phyloP scores from a whole-genome alignment of 2,888 invertebrate species.

The Orchestes rusci region DNA sequence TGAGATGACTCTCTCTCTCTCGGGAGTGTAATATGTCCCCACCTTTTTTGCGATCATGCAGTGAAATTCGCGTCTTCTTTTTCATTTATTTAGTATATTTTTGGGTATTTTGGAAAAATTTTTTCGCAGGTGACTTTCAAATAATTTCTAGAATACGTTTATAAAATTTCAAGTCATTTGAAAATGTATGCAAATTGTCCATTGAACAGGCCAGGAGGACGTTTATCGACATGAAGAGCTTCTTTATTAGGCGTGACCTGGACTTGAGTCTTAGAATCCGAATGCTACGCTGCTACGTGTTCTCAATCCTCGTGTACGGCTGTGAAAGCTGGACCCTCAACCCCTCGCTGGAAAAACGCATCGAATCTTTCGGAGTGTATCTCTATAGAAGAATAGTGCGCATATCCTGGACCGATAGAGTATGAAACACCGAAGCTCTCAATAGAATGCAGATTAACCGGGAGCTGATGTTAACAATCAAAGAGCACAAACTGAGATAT shows the following conservation, averaged over 20 bases:
- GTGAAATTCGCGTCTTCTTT: too few species aligned
- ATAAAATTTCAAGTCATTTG: too few species aligned
- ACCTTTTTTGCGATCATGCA: too few species aligned
- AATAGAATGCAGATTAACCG: not conserved
- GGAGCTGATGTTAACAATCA: not conserved
- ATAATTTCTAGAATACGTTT: too few species aligned
- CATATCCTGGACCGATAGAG: not conserved
- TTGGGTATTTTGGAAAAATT: too few species aligned
- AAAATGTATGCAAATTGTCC: too few species aligned
- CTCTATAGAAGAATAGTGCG: not conserved
- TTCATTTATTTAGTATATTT: too few species aligned
- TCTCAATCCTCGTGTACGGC: not conserved
- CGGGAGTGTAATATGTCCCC: too few species aligned
- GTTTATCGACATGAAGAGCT: not conserved
- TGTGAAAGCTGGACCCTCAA: not conserved
- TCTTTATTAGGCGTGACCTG: not conserved
- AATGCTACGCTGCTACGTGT: not conserved
- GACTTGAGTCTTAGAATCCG: not conserved
- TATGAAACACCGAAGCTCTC: not conserved
- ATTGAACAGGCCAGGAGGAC: not conserved
- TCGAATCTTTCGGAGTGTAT: not conserved
- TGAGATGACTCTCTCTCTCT: too few species aligned
- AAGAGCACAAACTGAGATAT: not conserved
- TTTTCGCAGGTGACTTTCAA: too few species aligned
- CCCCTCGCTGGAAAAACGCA: not conserved